A percentile compares a stretch with the other conserved stretches of the same genome.
Conservation (phyloP, 1,140 invertebrate species). For the Apis laboriosa region DNA sequence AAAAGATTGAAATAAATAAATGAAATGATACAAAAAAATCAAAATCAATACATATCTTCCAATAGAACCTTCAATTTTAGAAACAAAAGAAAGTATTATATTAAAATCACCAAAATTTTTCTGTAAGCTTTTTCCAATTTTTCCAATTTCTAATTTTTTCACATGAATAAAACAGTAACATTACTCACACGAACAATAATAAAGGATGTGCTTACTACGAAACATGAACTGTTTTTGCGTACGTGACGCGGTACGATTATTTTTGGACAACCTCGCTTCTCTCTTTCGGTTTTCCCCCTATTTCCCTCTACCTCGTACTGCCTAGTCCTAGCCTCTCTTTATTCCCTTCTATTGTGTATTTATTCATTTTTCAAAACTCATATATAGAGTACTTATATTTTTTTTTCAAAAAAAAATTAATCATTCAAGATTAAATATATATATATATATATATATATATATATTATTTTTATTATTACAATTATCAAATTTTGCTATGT, state of each 20-base stretch:
- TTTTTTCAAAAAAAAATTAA: too few relatives aligned
- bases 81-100: too few relatives aligned
- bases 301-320: too few relatives aligned
- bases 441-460: too few relatives aligned
- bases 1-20: too few relatives aligned
- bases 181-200: background rate
- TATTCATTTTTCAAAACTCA: background rate
- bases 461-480: background rate
- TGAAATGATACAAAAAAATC: too few relatives aligned
- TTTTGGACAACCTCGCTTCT: background rate
- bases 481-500: background rate
- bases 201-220: background rate
- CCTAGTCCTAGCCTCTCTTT: background rate
- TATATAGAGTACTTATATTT: too few relatives aligned
- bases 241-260: conserved; percentile 20
- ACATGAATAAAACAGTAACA: background rate
- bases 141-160: background rate
- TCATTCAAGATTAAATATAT: background rate
- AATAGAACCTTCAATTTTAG: too few relatives aligned
- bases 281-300: too few relatives aligned
- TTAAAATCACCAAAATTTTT: background rate
- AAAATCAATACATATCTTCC: too few relatives aligned
- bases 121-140: background rate
- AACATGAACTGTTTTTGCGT: background rate
- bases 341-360: background rate